These are phyloP conservation scores for Cranoglanis bouderius DNA, from an alignment of 2,113 vertebrate species.

Conservation along the genomic window DNA sequence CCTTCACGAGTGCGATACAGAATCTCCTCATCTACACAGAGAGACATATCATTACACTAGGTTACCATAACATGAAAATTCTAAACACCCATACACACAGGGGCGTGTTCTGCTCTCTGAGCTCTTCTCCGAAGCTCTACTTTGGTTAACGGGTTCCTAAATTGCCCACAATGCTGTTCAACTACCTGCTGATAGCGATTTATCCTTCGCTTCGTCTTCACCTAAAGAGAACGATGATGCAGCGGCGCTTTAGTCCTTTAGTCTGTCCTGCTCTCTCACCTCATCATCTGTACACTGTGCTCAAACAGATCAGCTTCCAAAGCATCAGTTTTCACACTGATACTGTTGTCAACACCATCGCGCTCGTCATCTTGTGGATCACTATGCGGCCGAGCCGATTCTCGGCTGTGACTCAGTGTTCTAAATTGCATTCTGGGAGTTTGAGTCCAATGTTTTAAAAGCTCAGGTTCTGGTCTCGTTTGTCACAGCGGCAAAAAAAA, in stretches of 20 bases:
- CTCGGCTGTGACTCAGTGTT: not conserved
- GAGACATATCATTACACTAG: not conserved
- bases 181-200: not conserved
- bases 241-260: not conserved
- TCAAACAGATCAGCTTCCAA: not conserved
- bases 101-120: not conserved
- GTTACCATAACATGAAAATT: not conserved
- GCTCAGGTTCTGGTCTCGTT: not conserved
- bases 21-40: constrained; percentile 83
- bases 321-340: not conserved
- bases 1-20: constrained; percentile 88
- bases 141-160: not conserved
- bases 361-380: not conserved
- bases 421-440: not conserved
- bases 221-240: not conserved
- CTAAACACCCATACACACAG: not conserved
- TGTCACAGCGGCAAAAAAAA: not conserved
- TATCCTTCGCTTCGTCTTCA: not conserved
- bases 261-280: not conserved
- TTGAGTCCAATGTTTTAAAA: not conserved
- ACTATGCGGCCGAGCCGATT: not conserved
- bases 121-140: not conserved
- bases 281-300: not conserved
- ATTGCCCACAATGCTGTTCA: not conserved
- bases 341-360: not conserved